phyloP scores from a whole-genome alignment of 2,888 invertebrate species.

The Himalopsyche japonica region DNA sequence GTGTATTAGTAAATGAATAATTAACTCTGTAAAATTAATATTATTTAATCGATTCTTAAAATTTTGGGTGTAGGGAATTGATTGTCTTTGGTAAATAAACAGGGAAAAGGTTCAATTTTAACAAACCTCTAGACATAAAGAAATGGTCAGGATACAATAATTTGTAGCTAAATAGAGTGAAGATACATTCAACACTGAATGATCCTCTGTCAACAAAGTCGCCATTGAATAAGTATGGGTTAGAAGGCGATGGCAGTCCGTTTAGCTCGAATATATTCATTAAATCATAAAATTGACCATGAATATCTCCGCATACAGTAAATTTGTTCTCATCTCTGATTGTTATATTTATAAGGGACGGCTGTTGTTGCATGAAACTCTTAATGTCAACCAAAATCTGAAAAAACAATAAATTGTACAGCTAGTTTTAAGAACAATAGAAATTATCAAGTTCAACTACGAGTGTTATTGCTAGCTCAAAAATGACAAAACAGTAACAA shows the following conservation, averaged over 20 bases:
- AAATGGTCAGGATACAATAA: constrained; percentile 94
- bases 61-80: no score
- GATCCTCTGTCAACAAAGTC: constrained; percentile 99
- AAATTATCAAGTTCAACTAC: no score
- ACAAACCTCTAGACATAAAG: constrained; percentile 93
- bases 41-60: no score
- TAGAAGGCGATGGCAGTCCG: constrained; percentile 91
- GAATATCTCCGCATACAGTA: constrained; percentile 98
- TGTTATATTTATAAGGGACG: constrained; percentile 86
- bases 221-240: constrained; percentile 98
- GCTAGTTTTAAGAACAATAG: background rate
- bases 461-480: no score
- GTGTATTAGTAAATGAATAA: no score
- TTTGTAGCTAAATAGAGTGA: constrained; percentile 95
- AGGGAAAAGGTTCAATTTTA: background rate
- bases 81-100: no score
- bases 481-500: no score
- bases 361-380: constrained; percentile 78
- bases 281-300: constrained; percentile 98
- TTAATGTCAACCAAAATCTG: constrained; percentile 93
- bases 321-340: constrained; percentile 89
- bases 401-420: constrained; percentile 42
- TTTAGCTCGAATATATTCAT: constrained; percentile 97
- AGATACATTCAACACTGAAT: constrained; percentile 99
- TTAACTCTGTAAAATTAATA: no score